Evolutionary conservation across 2,888 invertebrate genomes (phyloP), one percentile per base, ranked within the genome.

Genomic region (Cryptocheilus praepositus): DNA sequence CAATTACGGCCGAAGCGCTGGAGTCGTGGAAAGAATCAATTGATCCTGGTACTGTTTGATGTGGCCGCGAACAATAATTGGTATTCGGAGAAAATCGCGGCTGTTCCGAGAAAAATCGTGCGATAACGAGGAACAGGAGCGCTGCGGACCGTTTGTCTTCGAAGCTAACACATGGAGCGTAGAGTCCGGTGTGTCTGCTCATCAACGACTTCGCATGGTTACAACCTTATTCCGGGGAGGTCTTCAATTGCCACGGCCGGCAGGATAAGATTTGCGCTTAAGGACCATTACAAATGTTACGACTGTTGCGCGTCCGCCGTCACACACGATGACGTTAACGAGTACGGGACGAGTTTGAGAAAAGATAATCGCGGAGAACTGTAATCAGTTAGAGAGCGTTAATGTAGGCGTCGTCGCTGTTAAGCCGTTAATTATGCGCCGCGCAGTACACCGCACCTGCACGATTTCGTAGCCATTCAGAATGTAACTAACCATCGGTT

Each of bases 401-500:
- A 69, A 77, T 71, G 70, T 64, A 69, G 69, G 73, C 69, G 66
- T 77, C 74, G 67, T 71, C 75, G 63, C 64, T 71, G 71, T 78
- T 73, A 70, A 62, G 61, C 61, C 73, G 76, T 81, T 79, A 81
- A 81, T 83, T 83, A 79, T 73, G 62, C 67, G 66, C 67, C 74
- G 74, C 69, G 72, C 64, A 72, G 73, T 73, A 70, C 71, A 71
- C 72, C 81, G 76, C 81, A 77, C 75, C 74, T 76, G 72, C 74
- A 72, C 78, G 81, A 84, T 84, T 85, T 85, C 84, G 82, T 81
- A 36, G 36, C 13, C 36, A 36, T 36, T 36, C 36, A 36, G 36
- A 36, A 36, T 36, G 36, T 7, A 7, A 36, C 36, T 36, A 11
- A 36, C 36, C 36, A 4, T 36, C 36, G 36, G 13, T 36, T 36